A percentile compares a stretch with the other conserved stretches of the same genome.
These are phyloP conservation scores for Mesochorus sp. DNA, from an alignment of 2,888 invertebrate genomes.

Conservation along the genomic window DNA sequence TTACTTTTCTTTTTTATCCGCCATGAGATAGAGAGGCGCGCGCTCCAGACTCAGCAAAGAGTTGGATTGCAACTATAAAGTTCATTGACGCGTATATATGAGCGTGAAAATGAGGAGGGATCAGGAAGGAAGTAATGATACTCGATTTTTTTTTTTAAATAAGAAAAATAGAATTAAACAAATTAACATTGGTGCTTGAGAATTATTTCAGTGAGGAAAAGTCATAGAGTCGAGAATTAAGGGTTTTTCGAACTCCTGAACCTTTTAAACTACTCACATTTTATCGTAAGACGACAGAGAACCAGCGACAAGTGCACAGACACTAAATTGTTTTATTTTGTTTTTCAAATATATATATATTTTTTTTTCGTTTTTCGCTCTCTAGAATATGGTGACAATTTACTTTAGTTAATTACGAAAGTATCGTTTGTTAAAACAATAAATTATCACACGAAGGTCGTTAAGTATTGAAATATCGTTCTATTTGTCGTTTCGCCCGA, in stretches of 20 bases:
- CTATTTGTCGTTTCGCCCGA: slow-evolving; percentile 16
- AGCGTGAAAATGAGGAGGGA: not conserved
- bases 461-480: slow-evolving; percentile 25
- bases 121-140: not conserved
- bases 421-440: not conserved
- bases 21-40: not conserved
- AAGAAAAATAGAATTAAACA: too few relatives aligned
- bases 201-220: not conserved
- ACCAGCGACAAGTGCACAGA: not conserved
- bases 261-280: slow-evolving; percentile 10
- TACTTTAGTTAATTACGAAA: slow-evolving; percentile 1
- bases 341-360: too few relatives aligned
- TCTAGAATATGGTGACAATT: not conserved
- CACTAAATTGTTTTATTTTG: too few relatives aligned
- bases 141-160: too few relatives aligned
- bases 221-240: too few relatives aligned
- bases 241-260: too few relatives aligned
- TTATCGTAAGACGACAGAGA: not conserved
- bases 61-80: not conserved
- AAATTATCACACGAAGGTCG: slow-evolving; percentile 47
- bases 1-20: not conserved
- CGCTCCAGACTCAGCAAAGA: not conserved
- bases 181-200: too few relatives aligned
- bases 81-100: not conserved
- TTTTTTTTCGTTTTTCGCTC: too few relatives aligned